Percentiles rank a stretch among this genome's conserved stretches.
These are phyloP conservation scores for Pelagia noctiluca DNA, from an alignment of 30 jellyfish, hydroid and myxozoan genomes.

Conservation along the genomic window DNA sequence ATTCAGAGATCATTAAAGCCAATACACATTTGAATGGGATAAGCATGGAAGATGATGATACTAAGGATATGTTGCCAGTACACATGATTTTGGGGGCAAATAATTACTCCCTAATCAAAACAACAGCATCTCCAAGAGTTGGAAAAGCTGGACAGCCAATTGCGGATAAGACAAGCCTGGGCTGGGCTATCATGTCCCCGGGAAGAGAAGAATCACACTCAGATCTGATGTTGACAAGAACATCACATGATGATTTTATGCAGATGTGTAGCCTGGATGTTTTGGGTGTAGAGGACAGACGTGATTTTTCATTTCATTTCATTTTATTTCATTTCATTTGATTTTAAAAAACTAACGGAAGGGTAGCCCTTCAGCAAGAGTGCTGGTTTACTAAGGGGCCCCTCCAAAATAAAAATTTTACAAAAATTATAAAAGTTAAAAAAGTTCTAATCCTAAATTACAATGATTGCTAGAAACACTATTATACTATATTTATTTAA, in stretches of 20 bases:
- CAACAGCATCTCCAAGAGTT: slow-evolving; percentile 38
- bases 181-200: slow-evolving; percentile 31
- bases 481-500: no score
- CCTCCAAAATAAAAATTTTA: no score
- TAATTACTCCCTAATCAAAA: slow-evolving; percentile 33
- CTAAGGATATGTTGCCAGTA: slow-evolving; percentile 23
- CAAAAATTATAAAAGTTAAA: no score
- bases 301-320: no score
- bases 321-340: no score
- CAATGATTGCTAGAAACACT: no score
- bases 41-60: slow-evolving; percentile 56
- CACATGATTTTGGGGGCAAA: slow-evolving; percentile 44
- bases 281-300: slow-evolving; percentile 57
- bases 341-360: no score
- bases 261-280: slow-evolving; percentile 10
- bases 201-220: slow-evolving; percentile 3
- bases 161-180: slow-evolving; percentile 43
- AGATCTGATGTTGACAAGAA: background rate
- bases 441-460: no score
- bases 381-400: no score
- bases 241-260: background rate
- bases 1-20: background rate
- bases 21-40: slow-evolving; percentile 64
- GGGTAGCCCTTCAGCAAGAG: no score
- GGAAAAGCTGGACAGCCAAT: slow-evolving; percentile 44